Evolutionary conservation across 2,113 vertebrate species (phyloP), one percentile per base, ranked within the genome.

Genomic region (Pimephales promelas): DNA sequence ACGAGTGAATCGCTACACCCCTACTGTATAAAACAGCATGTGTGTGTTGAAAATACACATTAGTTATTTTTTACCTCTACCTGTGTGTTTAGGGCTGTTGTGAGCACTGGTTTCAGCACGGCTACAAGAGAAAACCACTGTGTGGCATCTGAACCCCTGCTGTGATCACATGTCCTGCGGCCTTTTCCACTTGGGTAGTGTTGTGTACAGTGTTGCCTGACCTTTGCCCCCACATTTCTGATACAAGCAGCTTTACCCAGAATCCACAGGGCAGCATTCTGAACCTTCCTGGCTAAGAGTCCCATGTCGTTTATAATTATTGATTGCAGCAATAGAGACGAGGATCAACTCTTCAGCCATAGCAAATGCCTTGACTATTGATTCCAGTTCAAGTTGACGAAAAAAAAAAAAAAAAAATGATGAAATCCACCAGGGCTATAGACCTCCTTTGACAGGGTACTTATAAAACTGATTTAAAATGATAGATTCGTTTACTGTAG

Each of bases 311-410:
- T 75, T 56, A 31, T 56, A 14, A 14, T 56, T 71, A 83, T 79
- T 2, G 85, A 84, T 78, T 68, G 52, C 20, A 45, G 73, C 70
- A 70, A 76, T 77, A 70, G 84, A 85, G 75, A 84, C 40, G 43
- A 52, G 81, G 81, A 84, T 78, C 43, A 76, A 78, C 83, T 54
- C 36, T 56, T 56, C 70, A 66, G 71, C 70, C 74, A 70, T 59
- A 45, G 83, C 79, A 80, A 49, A 62, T 62, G 71, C 62, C 86
- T 81, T 43, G 56, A n/a, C 10, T 88, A 89, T 88, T 84, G 88
- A 89, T 87, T 89, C 85, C 81, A 88, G 83, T 85, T 87, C 85
- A 88, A 86, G 77, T 81, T 85, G 87, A 84, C 84, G 82, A 61
- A 71, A 87, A 28, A 85, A 83, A 84, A 81, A 75, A 86, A 84